Base-by-base conservation (phyloP, 2,888 invertebrate species). In the Altica lythri region DNA sequence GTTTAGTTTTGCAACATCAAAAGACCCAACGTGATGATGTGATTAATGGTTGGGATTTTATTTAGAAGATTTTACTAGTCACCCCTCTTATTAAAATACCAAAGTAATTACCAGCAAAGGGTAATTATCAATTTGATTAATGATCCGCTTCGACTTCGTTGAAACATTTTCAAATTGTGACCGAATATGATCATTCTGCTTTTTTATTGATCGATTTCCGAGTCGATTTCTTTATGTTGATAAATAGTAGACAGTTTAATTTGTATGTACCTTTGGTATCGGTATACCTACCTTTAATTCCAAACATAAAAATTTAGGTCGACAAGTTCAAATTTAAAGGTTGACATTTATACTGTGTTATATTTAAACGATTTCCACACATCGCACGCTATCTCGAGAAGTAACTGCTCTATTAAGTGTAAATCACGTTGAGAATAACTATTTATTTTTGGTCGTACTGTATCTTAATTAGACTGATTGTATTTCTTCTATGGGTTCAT, bases 41-140 rank as follows among this genome's bases (percentile, higher is more conserved):
- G 69, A 68, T 67, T 67, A 66, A 68, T 68, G 68, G 64, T 40
- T 46, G 55, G 62, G 65, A 68, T 68, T 68, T 68, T 66, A 66
- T 68, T 68, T 68, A 63, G 62, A 65, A 68, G 64, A 63, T 61
- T 66, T 61, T 54, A 63, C 68, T 57, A 65, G 69, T 68, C 68
- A 68, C 67, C 66, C 62, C 64, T 65, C 63, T 65, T 67, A 66
- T 66, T 66, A 66, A 65, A 66, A 66, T 64, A 61, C 63, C 62
- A 55, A 61, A 63, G 66, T 64, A 64, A 66, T 66, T 64, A 64
- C 66, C 29, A 22, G 59, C 54, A 60, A 60, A 60, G 62, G 53
- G 64, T 65, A 63, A 64, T 62, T 61, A 59, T 50, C 35, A 62
- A 40, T 66, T 64, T 67, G 67, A 67, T 67, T 67, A 65, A 67